A percentile compares a stretch with the other conserved stretches of the same genome.
Conservation (phyloP, 2,888 invertebrate genomes). For the Orthosia cruda region DNA sequence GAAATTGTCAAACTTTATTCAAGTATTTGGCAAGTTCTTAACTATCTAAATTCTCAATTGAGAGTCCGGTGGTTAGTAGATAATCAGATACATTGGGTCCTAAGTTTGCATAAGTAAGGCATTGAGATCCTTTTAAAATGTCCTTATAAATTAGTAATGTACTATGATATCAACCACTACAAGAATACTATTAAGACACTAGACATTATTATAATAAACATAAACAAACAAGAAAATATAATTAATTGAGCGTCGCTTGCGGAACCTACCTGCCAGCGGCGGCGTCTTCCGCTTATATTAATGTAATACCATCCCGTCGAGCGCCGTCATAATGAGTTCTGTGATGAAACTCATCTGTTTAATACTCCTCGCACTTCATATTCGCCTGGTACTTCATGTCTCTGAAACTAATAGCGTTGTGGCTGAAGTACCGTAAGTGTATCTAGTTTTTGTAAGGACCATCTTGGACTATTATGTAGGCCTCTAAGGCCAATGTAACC, state of each 20-base stretch:
- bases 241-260: constrained; percentile 27
- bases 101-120: too few species aligned
- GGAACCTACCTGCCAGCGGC: constrained; percentile 32
- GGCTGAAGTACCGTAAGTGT: neutral
- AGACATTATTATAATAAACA: constrained; percentile 11
- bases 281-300: constrained; percentile 39
- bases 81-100: too few species aligned
- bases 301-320: constrained; percentile 36
- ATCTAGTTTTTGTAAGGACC: too few species aligned
- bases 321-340: constrained; percentile 56
- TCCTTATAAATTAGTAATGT: neutral
- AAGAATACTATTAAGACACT: neutral
- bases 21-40: too few species aligned
- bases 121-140: neutral
- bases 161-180: neutral
- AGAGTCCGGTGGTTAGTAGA: too few species aligned
- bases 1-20: too few species aligned
- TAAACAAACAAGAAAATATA: constrained; percentile 38
- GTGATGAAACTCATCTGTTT: constrained; percentile 52
- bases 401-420: constrained; percentile 3
- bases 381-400: constrained; percentile 33
- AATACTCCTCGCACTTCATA: constrained; percentile 42
- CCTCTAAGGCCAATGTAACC: neutral
- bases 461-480: neutral
- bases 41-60: too few species aligned